Percentiles rank a stretch among this genome's conserved stretches.
Conservation (phyloP, 2,888 invertebrate genomes). For the Calameuta pallipes region DNA sequence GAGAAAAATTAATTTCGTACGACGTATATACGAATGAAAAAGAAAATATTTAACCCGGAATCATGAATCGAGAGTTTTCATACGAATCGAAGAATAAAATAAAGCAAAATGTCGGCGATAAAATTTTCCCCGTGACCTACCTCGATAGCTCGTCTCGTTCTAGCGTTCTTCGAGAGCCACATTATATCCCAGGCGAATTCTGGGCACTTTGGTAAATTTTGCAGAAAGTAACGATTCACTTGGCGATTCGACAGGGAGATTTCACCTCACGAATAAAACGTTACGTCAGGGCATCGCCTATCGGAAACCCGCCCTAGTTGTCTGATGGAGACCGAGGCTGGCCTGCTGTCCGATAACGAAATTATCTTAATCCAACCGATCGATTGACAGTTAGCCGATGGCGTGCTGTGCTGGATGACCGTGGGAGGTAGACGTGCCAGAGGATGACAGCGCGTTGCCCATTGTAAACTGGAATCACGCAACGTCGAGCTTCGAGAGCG, state of each 20-base stretch:
- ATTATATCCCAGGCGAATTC: background rate
- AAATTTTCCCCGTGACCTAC: background rate
- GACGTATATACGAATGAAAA: no score
- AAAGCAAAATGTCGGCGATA: background rate
- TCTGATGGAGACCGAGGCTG: constrained; percentile 36
- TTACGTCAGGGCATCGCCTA: constrained; percentile 39
- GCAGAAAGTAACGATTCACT: background rate
- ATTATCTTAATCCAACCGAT: constrained; percentile 55
- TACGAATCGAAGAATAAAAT: background rate
- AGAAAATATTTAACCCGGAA: no score
- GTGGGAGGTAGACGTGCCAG: constrained; percentile 20
- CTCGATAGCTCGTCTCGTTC: background rate
- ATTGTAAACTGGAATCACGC: background rate
- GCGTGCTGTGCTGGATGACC: constrained; percentile 36
- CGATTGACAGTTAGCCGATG: constrained; percentile 57
- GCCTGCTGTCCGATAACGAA: constrained; percentile 47
- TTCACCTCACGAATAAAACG: constrained; percentile 39
- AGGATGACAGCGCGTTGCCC: background rate
- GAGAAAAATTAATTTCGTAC: no score
- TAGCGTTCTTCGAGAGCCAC: background rate
- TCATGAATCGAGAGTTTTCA: no score
- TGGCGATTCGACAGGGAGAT: constrained; percentile 9
- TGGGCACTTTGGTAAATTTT: background rate
- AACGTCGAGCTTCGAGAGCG: background rate
- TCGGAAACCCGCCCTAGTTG: constrained; percentile 44